Conservation (phyloP, 2,797 vertebrate genomes). For the Alfaro cultratus region DNA sequence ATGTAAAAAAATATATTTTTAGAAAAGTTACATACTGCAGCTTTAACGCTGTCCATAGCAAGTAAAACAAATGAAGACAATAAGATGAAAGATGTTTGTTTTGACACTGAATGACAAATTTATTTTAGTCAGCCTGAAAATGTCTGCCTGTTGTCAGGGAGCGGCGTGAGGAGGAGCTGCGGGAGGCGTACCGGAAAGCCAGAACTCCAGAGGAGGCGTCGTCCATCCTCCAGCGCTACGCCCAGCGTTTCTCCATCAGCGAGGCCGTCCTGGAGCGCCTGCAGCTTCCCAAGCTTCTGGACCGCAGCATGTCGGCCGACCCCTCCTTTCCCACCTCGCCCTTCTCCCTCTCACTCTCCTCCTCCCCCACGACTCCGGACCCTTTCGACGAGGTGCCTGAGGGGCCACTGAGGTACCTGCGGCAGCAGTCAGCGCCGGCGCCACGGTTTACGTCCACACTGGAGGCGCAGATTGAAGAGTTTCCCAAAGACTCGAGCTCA, state of each 20-base stretch:
- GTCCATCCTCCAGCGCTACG: constrained; percentile 90
- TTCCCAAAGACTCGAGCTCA: constrained; percentile 67
- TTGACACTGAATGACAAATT: too few relatives aligned
- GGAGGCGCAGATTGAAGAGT: constrained; percentile 86
- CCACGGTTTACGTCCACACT: constrained; percentile 93
- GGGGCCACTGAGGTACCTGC: constrained; percentile 89
- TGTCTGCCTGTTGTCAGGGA: constrained; percentile 77
- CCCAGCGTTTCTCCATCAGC: constrained; percentile 96
- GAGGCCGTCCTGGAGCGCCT: constrained; percentile 91
- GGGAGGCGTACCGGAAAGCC: constrained; percentile 88
- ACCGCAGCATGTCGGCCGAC: constrained; percentile 92
- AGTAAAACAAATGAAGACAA: not conserved
- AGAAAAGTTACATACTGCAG: too few relatives aligned
- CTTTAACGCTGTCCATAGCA: not conserved
- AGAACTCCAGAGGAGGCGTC: constrained; percentile 89
- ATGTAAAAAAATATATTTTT: too few relatives aligned
- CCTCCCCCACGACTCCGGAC: constrained; percentile 76
- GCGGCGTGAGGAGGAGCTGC: constrained; percentile 89
- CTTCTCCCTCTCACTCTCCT: constrained; percentile 66
- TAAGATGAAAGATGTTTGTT: not conserved
- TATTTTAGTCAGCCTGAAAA: not conserved
- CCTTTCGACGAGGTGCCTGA: constrained; percentile 77
- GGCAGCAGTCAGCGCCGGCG: constrained; percentile 91
- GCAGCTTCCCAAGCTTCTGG: constrained; percentile 93
- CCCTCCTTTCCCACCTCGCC: constrained; percentile 68